Evolutionary conservation across 2,797 vertebrate genomes (phyloP).

Genomic region (Psittacula derbiana): DNA sequence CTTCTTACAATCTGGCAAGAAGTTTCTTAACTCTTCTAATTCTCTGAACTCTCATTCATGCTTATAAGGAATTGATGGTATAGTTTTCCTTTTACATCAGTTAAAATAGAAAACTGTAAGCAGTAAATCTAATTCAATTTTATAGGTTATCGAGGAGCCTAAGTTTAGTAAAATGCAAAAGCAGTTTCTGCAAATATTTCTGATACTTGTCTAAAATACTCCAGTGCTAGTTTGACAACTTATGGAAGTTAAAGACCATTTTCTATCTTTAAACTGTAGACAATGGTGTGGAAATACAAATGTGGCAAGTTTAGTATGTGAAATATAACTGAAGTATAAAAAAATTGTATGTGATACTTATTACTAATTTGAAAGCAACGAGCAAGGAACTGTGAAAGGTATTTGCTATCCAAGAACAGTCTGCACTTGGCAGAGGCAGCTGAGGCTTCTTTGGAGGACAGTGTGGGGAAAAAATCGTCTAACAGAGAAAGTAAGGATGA

Average conservation of each 20-base stretch:
- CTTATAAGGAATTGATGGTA: neutral
- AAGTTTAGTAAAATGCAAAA: neutral
- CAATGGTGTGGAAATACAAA: neutral
- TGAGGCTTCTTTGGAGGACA: neutral
- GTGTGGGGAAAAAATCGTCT: neutral
- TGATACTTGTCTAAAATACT: neutral
- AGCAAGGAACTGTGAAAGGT: neutral
- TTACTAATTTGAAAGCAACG: neutral
- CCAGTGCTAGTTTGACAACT: neutral
- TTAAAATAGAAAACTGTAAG: neutral
- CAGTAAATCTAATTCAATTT: neutral
- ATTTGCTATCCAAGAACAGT: neutral
- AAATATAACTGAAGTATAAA: neutral
- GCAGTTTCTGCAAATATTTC: neutral
- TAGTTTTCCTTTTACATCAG: neutral
- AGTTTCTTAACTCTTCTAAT: neutral
- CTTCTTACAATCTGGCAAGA: neutral
- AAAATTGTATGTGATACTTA: neutral
- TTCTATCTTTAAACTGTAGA: neutral
- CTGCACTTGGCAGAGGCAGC: neutral
- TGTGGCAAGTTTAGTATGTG: neutral
- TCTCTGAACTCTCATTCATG: neutral
- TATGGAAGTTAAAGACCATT: neutral
- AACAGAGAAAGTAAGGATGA: neutral
- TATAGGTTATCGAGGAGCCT: neutral